These are phyloP conservation scores for Orthonyx spaldingii DNA, from an alignment of 2,113 vertebrate species.

Conservation along the genomic window DNA sequence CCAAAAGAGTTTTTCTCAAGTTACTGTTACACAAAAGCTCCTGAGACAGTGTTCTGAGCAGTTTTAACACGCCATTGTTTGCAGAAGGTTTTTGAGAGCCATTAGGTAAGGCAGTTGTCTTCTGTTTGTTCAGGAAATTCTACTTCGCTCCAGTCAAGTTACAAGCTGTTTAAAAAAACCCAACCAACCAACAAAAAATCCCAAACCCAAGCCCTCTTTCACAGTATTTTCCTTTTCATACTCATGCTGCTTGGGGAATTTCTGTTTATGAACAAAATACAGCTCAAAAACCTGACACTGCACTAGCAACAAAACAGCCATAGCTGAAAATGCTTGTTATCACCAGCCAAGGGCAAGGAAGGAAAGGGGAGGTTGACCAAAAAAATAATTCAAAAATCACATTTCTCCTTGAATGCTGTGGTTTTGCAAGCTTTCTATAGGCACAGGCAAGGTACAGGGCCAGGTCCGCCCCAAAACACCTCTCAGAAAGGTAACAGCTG, in stretches of 20 bases:
- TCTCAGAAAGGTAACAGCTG: neutral
- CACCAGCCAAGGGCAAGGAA: neutral
- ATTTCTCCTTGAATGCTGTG: neutral
- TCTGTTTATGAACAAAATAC: neutral
- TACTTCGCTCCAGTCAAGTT: neutral
- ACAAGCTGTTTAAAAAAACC: neutral
- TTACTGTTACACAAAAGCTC: neutral
- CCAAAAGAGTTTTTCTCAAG: neutral
- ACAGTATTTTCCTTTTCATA: neutral
- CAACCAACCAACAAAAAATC: neutral
- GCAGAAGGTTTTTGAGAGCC: neutral
- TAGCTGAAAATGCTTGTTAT: neutral
- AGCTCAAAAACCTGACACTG: neutral
- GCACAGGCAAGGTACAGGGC: neutral
- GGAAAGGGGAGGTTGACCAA: neutral
- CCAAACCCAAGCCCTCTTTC: neutral
- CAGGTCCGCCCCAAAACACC: fast-evolving
- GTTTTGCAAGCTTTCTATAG: neutral
- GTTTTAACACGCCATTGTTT: neutral
- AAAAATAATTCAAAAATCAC: neutral
- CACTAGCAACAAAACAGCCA: neutral
- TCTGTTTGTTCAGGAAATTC: neutral
- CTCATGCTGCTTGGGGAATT: neutral
- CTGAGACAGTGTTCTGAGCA: neutral
- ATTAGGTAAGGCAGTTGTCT: neutral